Base-by-base conservation (phyloP, 2,113 vertebrate species). In the Paramisgurnus dabryanus region DNA sequence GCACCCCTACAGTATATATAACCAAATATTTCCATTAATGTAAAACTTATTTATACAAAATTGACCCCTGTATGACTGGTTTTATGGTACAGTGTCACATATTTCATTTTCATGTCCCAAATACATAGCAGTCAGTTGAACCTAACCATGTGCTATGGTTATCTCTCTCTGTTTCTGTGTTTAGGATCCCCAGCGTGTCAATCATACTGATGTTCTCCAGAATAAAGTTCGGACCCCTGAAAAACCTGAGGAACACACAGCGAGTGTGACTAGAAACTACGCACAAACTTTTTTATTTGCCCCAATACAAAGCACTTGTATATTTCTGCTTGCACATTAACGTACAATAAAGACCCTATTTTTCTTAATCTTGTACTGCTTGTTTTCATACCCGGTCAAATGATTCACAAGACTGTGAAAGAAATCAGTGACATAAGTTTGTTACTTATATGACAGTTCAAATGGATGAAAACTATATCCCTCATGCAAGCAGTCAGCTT, bases 181-280 rank as follows among this genome's bases (percentile, higher is more conserved):
- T 97, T 81, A 99, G 94, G 87, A 98, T 99, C 34, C 97, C 96
- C 0, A 95, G 97, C 0, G 96, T 99, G 90, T 99, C 97, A 0
- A 98, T 99, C 86, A 99, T 92, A 0, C 97, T 98, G 93, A 99
- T 99, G 91, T 96, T 99, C 81, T 99, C 96, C 89, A 99, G 91
- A 68, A 99, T 96, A 0, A 96, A 93, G 82, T 96, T 98, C 67
- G 97, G 96, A 61, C 96, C 96, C 81, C 96, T 98, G 80, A 98
- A 94, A 0, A 99, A 98, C 91, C 96, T 98, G 87, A 39, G 47
- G 0, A 5, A 77, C 53, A 81, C 47, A 55, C n/a, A 80, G 47
- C 18, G 7, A 47, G 60, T 49, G 72, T 49, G 73, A 76, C 34
- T 68, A 55, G 53, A 73, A 53, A 69, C 18, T 18, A 72, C 22